Evolutionary conservation across 2,888 invertebrate species (phyloP), one percentile per base, ranked within the genome.

Genomic region (Aplocera efformata): DNA sequence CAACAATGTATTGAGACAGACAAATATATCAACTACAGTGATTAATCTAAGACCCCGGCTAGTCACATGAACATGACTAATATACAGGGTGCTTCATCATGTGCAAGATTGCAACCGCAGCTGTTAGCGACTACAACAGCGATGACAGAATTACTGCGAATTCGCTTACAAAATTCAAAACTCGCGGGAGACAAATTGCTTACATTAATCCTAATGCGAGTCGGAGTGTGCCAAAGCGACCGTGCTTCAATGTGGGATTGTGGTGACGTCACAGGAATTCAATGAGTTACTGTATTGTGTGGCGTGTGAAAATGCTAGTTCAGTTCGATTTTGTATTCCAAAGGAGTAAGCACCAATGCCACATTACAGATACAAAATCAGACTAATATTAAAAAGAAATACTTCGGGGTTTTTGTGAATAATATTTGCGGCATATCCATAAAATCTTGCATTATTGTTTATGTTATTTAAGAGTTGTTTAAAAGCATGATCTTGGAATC

Each of bases 171-270:
- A 39, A 42, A 47, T 32, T 35, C 47, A 42, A 42, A 47, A 35
- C 38, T 42, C 47, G 38, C 38, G 30, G 32, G 25, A 39, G 47
- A 47, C 38, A 47, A 47, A 47, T 47, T 47, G 42, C 42, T 42
- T 42, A 47, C 47, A 47, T 47, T 47, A 47, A 42, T 47, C 42
- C 35, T 45, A 45, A 45, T 45, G 45, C 32, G 40, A 41, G 35
- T 31, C 41, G 23, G 33, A 43, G 45, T 42, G 27, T 40, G 35
- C 40, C 32, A 27, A 40, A 36, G 45, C 40, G 30, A 26, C 39
- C 35, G 30, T 26, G 36, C 22, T 29, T 40, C 35, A 5, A 5
- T 17, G 5, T 17, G 13, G 21, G 10, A 31, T 22, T 27, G 31
- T 30, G 30, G 36, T 32, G 40, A 44, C 39, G 45, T 36, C 17